Evolutionary conservation across 2,797 vertebrate species (phyloP).

Genomic region (Sebastes wilsoni): DNA sequence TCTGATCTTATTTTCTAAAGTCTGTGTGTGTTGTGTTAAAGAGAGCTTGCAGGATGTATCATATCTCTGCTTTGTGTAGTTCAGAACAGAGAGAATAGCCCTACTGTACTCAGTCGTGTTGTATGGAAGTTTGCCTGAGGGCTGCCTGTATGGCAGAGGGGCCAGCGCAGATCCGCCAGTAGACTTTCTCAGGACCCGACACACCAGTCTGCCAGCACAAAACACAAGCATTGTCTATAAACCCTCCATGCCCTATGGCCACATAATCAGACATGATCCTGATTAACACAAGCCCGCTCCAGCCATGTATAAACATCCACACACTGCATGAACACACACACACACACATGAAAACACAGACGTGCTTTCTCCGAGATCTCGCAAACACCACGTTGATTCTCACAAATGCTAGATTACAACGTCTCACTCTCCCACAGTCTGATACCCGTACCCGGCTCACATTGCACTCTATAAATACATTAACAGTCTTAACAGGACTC

Average conservation of each 20-base stretch:
- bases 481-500: slow-evolving; percentile 60
- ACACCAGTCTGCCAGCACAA: slow-evolving; percentile 27
- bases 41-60: slow-evolving; percentile 19
- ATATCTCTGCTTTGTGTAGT: slow-evolving; percentile 37
- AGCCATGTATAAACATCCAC: slow-evolving; percentile 23
- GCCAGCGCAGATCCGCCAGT: slow-evolving; percentile 31
- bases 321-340: neutral
- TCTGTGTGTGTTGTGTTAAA: slow-evolving; percentile 26
- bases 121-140: slow-evolving; percentile 21
- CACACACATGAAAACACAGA: slow-evolving; percentile 1
- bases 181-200: slow-evolving; percentile 39
- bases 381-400: slow-evolving; percentile 55
- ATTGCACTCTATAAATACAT: slow-evolving; percentile 75
- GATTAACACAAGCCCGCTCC: slow-evolving; percentile 35
- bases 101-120: slow-evolving; percentile 16
- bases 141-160: slow-evolving; percentile 13
- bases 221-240: slow-evolving; percentile 29
- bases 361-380: neutral
- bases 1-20: slow-evolving; percentile 23
- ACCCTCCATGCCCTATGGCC: slow-evolving; percentile 21
- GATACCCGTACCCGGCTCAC: slow-evolving; percentile 49
- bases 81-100: slow-evolving; percentile 38
- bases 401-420: slow-evolving; percentile 53
- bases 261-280: slow-evolving; percentile 49
- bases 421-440: slow-evolving; percentile 52